A percentile compares a stretch with the other conserved stretches of the same genome.
These are phyloP conservation scores for Crotophaga sulcirostris DNA, from an alignment of 2,113 vertebrate genomes.

Conservation along the genomic window DNA sequence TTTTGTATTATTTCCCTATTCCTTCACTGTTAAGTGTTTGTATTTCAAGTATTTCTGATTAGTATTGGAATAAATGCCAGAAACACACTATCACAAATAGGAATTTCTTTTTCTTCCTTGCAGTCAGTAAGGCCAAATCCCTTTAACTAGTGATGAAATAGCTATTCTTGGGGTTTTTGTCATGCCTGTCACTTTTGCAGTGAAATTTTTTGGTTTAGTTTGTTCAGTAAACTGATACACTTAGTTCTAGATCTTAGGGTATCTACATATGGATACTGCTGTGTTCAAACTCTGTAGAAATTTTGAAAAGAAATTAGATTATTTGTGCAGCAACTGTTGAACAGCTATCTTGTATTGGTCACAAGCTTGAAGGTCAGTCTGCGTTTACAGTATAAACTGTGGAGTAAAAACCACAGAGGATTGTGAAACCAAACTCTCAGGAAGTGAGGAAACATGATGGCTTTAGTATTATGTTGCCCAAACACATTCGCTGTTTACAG, in stretches of 20 bases:
- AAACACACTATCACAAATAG: neutral
- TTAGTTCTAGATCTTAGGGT: neutral
- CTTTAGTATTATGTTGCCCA: slow-evolving; percentile 60
- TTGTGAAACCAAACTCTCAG: slow-evolving; percentile 48
- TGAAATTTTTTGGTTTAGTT: neutral
- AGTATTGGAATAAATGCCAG: neutral
- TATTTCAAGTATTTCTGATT: neutral
- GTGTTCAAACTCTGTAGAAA: neutral
- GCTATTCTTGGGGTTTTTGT: neutral
- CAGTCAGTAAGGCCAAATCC: neutral
- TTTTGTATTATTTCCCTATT: neutral
- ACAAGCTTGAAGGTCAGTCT: slow-evolving; percentile 17
- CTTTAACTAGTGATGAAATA: neutral
- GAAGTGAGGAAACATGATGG: slow-evolving; percentile 51
- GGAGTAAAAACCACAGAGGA: slow-evolving; percentile 4
- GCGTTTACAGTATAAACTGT: slow-evolving; percentile 21
- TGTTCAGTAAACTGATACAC: neutral
- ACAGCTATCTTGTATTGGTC: neutral
- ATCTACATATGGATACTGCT: neutral
- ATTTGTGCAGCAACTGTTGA: neutral
- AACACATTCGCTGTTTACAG: slow-evolving; percentile 41
- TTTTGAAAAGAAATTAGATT: neutral
- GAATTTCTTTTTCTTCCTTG: neutral
- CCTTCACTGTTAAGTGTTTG: neutral
- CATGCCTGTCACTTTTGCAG: neutral